Conservation (phyloP, 2,888 invertebrate species). For the Hypolimnas misippus region DNA sequence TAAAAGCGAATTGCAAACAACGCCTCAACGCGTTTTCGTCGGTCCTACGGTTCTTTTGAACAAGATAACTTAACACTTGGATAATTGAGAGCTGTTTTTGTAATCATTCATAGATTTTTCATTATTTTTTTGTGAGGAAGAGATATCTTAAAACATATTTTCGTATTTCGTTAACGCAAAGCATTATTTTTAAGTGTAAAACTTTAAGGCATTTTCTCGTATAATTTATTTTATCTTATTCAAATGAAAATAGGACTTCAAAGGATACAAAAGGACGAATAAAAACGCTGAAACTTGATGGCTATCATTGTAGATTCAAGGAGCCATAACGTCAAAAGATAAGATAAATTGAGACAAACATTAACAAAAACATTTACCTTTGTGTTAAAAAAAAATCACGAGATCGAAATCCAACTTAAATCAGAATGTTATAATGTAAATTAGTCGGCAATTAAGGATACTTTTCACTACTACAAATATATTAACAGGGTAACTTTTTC, state of each 20-base stretch:
- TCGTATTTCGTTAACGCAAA: no score
- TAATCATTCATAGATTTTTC: neutral
- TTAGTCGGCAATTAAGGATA: no score
- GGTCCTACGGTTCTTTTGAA: neutral
- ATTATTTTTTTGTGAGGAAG: neutral
- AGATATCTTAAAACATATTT: no score
- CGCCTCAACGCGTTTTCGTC: neutral
- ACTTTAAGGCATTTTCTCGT: neutral
- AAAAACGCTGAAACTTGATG: slow-evolving; percentile 3
- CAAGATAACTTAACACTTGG: neutral
- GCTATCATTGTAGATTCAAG: slow-evolving; percentile 4
- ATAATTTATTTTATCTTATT: neutral
- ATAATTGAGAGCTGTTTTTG: neutral
- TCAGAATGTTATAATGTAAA: neutral
- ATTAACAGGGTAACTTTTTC: no score
- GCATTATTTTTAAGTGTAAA: no score
- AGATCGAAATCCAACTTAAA: neutral
- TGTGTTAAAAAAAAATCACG: neutral
- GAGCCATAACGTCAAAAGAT: slow-evolving; percentile 6
- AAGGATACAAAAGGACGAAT: neutral
- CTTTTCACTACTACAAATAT: no score
- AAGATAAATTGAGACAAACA: slow-evolving; percentile 9
- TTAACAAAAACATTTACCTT: neutral
- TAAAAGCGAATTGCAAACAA: slow-evolving; percentile 5
- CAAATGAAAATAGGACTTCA: neutral